phyloP scores from a whole-genome alignment of 1,140 invertebrate species.

The Batillaria attramentaria region DNA sequence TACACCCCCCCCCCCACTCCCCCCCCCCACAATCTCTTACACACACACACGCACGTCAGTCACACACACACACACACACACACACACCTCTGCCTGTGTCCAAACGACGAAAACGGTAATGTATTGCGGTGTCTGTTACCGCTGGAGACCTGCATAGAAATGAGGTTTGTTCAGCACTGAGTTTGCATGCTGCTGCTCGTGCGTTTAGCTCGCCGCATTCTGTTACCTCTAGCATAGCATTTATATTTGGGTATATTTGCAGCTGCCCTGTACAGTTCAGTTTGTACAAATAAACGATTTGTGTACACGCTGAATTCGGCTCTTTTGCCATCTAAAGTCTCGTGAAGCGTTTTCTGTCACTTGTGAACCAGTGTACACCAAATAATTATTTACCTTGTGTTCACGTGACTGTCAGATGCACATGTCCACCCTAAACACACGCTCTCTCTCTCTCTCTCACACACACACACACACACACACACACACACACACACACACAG shows the following conservation, averaged over 20 bases:
- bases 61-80: neutral
- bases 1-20: too few species aligned
- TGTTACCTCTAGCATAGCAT: neutral
- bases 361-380: too few species aligned
- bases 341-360: too few species aligned
- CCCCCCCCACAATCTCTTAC: neutral
- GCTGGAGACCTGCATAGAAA: too few species aligned
- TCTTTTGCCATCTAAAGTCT: too few species aligned
- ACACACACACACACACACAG: neutral
- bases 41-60: too few species aligned
- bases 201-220: neutral
- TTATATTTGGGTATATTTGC: neutral
- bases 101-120: neutral
- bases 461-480: neutral
- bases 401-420: neutral
- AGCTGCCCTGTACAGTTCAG: neutral
- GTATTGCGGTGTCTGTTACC: neutral
- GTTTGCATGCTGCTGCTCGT: neutral
- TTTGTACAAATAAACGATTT: neutral
- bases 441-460: neutral
- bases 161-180: too few species aligned
- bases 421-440: neutral
- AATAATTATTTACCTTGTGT: too few species aligned
- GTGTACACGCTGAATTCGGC: too few species aligned
- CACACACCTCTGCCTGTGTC: neutral